Percentiles rank a stretch among this genome's conserved stretches.
Conservation (phyloP, 2,888 invertebrate species). For the Cataglyphis albicans region DNA sequence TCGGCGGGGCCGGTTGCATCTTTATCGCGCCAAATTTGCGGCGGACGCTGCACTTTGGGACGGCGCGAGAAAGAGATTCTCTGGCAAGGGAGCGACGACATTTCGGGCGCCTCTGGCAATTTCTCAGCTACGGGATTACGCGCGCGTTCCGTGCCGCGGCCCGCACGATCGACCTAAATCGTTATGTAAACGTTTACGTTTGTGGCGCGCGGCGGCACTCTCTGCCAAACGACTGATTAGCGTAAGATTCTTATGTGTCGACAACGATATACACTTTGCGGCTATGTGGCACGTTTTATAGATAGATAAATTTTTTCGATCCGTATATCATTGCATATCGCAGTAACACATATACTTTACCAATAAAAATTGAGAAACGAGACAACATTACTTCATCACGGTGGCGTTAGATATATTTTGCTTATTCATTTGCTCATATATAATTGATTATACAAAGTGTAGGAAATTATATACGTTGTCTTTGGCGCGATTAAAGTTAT, state of each 20-base stretch:
- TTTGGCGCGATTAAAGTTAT: not conserved
- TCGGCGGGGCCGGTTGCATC: not conserved
- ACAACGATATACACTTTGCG: slow-evolving; percentile 20
- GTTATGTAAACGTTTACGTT: slow-evolving; percentile 77
- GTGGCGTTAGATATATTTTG: not conserved
- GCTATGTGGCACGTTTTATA: not conserved
- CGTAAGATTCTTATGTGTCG: slow-evolving; percentile 35
- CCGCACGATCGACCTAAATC: slow-evolving; percentile 80
- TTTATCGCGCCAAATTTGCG: slow-evolving; percentile 44
- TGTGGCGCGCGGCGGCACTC: slow-evolving; percentile 57
- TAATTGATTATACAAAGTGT: not conserved
- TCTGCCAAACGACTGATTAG: slow-evolving; percentile 69
- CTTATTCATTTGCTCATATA: not conserved
- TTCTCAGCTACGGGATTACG: slow-evolving; percentile 59
- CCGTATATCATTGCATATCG: not conserved
- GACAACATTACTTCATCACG: not conserved
- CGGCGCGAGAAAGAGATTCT: slow-evolving; percentile 49
- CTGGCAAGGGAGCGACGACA: slow-evolving; percentile 68
- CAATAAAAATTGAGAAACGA: slow-evolving; percentile 4
- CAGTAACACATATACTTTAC: not conserved
- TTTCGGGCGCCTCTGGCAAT: slow-evolving; percentile 66
- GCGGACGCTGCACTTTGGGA: slow-evolving; percentile 18
- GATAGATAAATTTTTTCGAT: not conserved
- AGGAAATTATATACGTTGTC: not conserved
- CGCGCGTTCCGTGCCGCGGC: slow-evolving; percentile 52